Evolutionary conservation across 2,113 vertebrate species (phyloP), one percentile per base, ranked within the genome.

Genomic region (Trematocara macrostoma): DNA sequence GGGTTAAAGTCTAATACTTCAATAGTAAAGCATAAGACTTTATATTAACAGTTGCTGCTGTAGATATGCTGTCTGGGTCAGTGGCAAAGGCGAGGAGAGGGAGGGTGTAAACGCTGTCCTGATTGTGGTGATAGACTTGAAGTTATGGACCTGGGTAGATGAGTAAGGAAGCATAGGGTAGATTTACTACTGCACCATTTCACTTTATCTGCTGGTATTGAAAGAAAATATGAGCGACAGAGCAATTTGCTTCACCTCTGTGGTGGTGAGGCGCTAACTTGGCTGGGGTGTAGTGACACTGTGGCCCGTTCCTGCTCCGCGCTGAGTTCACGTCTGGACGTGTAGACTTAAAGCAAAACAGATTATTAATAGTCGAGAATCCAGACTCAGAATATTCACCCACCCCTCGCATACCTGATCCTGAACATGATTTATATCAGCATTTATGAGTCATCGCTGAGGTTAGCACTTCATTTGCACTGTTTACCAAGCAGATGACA

Each of bases 381-480:
- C 0, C 38, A 59, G 40, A 52, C 16, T 55, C 8, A 31, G 40
- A 45, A 34, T 64, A 35, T 52, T 81, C 38, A 29, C 5, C 35
- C 40, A 57, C n/a, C 14, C 1, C 34, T 31, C 4, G 49, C 45
- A 20, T 82, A 11, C 35, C 81, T 78, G 11, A 57, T 61, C 42
- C 5, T 67, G 47, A 31, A 29, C 34, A 69, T 86, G 11, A 71
- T 88, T 51, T 20, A 14, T 3, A n/a, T 64, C n/a, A 61, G 34
- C 2, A 3, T 64, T 38, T 64, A n/a, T 89, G 83, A 78, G 2
- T 91, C 80, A 89, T 29, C 51, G 23, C 55, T 52, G 16, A 34
- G 40, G 8, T 84, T 15, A 71, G 76, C 47, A 64, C 34, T 64
- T 80, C 5, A 16, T 79, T 55, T 83, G 34, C n/a, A 7, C 18